These are phyloP conservation scores for Latrodectus hesperus DNA, from an alignment of 2,888 invertebrate species.

Conservation along the genomic window DNA sequence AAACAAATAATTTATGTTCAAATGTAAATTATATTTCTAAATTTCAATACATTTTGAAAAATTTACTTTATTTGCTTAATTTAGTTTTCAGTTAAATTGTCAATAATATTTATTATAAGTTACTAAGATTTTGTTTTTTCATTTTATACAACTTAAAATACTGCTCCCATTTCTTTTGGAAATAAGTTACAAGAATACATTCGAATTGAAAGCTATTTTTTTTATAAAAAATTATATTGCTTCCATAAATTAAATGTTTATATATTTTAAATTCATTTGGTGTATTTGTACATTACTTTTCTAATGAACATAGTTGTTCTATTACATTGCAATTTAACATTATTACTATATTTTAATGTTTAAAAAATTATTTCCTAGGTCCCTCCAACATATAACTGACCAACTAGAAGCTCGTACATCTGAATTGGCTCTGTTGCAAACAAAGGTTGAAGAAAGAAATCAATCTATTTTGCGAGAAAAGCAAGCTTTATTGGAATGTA, in stretches of 20 bases:
- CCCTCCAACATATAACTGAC: slow-evolving; percentile 60
- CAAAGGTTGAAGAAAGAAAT: slow-evolving; percentile 58
- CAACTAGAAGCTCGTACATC: slow-evolving; percentile 62
- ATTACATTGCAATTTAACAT: background rate
- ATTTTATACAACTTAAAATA: too few species aligned
- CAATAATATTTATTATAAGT: too few species aligned
- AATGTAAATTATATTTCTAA: too few species aligned
- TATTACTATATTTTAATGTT: background rate
- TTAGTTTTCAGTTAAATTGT: too few species aligned
- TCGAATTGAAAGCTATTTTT: background rate
- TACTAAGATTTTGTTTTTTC: too few species aligned
- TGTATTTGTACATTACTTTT: background rate
- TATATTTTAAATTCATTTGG: background rate
- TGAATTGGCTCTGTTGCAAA: slow-evolving; percentile 58
- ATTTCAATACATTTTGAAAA: too few species aligned
- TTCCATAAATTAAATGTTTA: background rate
- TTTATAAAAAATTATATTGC: background rate
- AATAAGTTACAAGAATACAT: background rate
- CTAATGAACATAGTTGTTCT: background rate
- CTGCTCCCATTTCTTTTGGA: too few species aligned
- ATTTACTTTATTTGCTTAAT: too few species aligned
- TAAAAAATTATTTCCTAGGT: slow-evolving; percentile 20
- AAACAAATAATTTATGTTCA: too few species aligned
- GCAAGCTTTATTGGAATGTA: slow-evolving; percentile 48
- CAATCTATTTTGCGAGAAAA: slow-evolving; percentile 49